Percentiles rank a stretch among this genome's conserved stretches.
Conservation (phyloP, 2,113 vertebrate species). For the Poeciliopsis retropinna region DNA sequence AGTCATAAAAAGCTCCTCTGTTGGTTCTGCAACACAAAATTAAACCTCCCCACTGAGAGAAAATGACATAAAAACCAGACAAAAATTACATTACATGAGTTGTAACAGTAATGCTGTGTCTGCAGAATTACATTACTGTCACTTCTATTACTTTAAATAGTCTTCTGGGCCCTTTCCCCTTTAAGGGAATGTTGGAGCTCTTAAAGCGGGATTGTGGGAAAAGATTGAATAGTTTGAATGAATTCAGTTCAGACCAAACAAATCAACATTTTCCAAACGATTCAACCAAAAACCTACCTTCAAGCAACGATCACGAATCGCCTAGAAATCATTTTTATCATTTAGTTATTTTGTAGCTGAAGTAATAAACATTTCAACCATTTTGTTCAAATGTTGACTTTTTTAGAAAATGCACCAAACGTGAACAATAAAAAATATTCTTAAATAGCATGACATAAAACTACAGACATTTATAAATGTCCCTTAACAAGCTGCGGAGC, state of each 20-base stretch:
- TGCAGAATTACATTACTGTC: constrained; percentile 22
- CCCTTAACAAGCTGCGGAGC: too few species aligned
- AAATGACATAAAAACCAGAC: not conserved
- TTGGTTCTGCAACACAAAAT: constrained; percentile 5
- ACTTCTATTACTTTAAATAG: not conserved
- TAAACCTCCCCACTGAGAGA: not conserved
- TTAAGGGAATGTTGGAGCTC: not conserved
- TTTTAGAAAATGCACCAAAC: too few species aligned
- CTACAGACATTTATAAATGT: too few species aligned
- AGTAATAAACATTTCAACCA: too few species aligned
- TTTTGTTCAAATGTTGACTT: too few species aligned
- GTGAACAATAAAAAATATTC: too few species aligned
- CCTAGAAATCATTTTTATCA: too few species aligned
- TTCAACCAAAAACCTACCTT: too few species aligned
- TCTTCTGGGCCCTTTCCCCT: not conserved
- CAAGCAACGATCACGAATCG: too few species aligned
- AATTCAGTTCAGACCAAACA: not conserved
- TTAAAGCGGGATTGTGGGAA: not conserved
- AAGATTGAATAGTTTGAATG: not conserved
- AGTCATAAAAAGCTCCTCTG: not conserved
- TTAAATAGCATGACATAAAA: too few species aligned
- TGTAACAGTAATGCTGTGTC: constrained; percentile 31
- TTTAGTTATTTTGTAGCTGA: too few species aligned
- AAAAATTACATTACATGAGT: constrained; percentile 10
- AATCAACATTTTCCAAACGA: not conserved